Percentiles rank a stretch among this genome's conserved stretches.
phyloP scores from a whole-genome alignment of 92 coral and sea anemone species.

The Zoanthus sociatus region DNA sequence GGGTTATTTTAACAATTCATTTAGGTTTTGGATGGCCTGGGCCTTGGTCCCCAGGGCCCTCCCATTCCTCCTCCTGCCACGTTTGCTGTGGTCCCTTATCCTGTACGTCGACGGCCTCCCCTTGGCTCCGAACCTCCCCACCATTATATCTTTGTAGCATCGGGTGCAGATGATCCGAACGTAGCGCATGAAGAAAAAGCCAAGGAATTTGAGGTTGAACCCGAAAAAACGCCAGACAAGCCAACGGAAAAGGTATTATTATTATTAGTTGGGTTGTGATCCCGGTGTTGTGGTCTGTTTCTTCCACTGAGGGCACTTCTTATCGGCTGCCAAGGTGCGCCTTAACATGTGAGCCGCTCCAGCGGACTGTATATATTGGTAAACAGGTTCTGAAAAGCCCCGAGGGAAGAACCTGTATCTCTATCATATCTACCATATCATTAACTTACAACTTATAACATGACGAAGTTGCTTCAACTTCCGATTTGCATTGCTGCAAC shows the following conservation, averaged over 20 bases:
- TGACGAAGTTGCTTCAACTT: no score
- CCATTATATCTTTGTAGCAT: constrained; percentile 89
- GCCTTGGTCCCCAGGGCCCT: constrained; percentile 95
- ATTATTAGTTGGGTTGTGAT: no score
- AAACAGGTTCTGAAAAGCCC: no score
- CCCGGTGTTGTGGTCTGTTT: no score
- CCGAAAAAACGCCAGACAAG: constrained; percentile 85
- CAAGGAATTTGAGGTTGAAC: constrained; percentile 87
- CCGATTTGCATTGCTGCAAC: no score
- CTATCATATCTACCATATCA: no score
- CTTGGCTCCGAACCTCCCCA: constrained; percentile 91
- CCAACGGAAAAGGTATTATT: constrained; percentile 68
- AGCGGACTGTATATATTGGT: no score
- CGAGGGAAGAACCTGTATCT: no score
- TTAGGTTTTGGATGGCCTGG: constrained; percentile 95
- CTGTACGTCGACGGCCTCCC: constrained; percentile 96
- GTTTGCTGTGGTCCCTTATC: constrained; percentile 98
- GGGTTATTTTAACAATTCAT: not conserved
- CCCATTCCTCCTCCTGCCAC: constrained; percentile 99
- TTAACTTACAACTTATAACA: no score
- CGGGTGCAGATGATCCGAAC: constrained; percentile 91
- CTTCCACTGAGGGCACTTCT: no score
- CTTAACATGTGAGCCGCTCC: no score
- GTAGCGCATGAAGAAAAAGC: constrained; percentile 86
- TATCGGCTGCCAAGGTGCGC: no score